phyloP scores from a whole-genome alignment of 2,113 vertebrate species.

The Sphyrna mokarran region DNA sequence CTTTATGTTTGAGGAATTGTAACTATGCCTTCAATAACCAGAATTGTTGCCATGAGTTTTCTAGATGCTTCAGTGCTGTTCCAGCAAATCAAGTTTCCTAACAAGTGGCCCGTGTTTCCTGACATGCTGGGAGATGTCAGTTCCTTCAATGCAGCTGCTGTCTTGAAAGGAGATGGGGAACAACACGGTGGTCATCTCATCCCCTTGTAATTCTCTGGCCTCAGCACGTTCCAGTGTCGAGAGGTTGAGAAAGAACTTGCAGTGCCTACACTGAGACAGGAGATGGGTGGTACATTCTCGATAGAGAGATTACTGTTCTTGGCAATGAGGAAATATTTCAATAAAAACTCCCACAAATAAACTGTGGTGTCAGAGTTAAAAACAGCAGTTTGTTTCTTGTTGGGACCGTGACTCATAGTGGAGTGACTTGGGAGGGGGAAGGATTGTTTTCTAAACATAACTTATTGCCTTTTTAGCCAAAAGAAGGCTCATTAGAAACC shows the following conservation, averaged over 20 bases:
- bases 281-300: background rate
- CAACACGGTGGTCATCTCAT: background rate
- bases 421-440: background rate
- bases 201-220: background rate
- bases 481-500: background rate
- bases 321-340: background rate
- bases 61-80: background rate
- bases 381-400: background rate
- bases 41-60: background rate
- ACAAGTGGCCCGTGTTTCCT: background rate
- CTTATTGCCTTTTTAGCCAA: background rate
- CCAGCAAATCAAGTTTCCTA: background rate
- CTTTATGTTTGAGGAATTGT: background rate
- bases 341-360: background rate
- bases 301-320: background rate
- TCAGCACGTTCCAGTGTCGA: background rate
- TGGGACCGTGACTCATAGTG: background rate
- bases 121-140: background rate
- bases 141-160: background rate
- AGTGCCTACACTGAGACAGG: background rate
- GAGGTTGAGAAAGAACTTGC: background rate
- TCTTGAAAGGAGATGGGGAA: background rate
- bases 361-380: background rate
- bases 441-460: background rate
- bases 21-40: background rate